Evolutionary conservation across 2,797 vertebrate genomes (phyloP).

Genomic region (Antennarius maculatus): DNA sequence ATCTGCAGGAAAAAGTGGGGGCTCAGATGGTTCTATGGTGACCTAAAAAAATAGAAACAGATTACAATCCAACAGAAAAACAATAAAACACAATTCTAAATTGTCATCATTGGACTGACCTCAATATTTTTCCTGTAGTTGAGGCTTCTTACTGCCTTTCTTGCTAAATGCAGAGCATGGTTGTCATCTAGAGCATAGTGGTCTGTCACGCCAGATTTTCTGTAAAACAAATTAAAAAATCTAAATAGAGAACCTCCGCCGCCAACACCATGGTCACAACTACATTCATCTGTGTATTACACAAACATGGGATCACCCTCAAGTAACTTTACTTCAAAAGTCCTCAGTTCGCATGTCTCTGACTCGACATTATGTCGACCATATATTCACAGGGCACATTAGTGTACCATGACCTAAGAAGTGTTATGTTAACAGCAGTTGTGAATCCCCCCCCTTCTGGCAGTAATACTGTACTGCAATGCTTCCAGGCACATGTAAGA

Average conservation of each 20-base stretch:
- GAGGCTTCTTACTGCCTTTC: conserved; percentile 90
- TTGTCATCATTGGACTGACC: conserved; percentile 75
- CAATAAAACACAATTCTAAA: background rate
- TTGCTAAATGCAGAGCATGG: conserved; percentile 93
- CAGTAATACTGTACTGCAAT: too few species aligned
- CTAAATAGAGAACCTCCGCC: background rate
- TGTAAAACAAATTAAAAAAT: conserved; percentile 60
- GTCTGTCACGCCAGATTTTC: conserved; percentile 96
- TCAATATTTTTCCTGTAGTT: conserved; percentile 94
- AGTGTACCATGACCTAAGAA: too few species aligned
- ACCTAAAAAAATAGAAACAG: conserved; percentile 79
- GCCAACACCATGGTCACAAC: too few species aligned
- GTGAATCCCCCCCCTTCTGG: too few species aligned
- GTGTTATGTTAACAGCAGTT: too few species aligned
- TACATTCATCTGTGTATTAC: too few species aligned
- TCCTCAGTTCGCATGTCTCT: too few species aligned
- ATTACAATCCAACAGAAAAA: background rate
- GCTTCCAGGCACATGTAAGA: too few species aligned
- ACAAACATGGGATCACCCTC: too few species aligned
- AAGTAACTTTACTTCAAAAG: too few species aligned
- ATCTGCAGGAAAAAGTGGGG: conserved; percentile 91
- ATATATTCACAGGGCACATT: too few species aligned
- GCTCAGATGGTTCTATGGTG: conserved; percentile 86
- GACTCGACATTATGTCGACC: too few species aligned
- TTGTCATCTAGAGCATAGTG: conserved; percentile 93